Percentiles rank a stretch among this genome's conserved stretches.
Conservation (phyloP, 2,888 invertebrate species). For the Agonopterix alstromeriana region DNA sequence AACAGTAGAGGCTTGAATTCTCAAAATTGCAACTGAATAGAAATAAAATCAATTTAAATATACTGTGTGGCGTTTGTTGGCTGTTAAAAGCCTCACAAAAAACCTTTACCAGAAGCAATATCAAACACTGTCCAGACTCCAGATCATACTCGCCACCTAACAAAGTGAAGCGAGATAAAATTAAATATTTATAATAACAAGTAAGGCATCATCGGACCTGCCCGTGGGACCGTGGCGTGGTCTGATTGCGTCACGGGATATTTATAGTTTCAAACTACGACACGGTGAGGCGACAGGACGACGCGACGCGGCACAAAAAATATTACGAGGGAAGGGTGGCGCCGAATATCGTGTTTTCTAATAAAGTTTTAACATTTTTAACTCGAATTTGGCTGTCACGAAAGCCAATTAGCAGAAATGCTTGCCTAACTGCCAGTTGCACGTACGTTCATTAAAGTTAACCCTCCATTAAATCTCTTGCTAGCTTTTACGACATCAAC, state of each 20-base stretch:
- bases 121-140: constrained; percentile 34
- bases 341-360: constrained; percentile 41
- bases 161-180: constrained; percentile 40
- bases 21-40: no score
- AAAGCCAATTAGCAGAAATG: no score
- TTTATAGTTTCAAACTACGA: constrained; percentile 9
- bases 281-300: constrained; percentile 39
- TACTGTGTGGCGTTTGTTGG: no score
- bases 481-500: no score
- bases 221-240: constrained; percentile 28
- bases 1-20: no score
- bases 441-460: no score
- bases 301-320: constrained; percentile 58
- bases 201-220: constrained; percentile 3
- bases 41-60: no score
- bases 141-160: constrained; percentile 30
- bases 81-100: no score
- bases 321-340: constrained; percentile 50
- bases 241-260: constrained; percentile 56
- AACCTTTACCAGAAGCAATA: no score
- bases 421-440: no score
- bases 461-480: no score
- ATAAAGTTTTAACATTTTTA: not conserved
- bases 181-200: constrained; percentile 63
- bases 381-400: not conserved